Percentiles rank a stretch among this genome's conserved stretches.
Conservation (phyloP, 2,888 invertebrate species). For the Orchesella flavescens region DNA sequence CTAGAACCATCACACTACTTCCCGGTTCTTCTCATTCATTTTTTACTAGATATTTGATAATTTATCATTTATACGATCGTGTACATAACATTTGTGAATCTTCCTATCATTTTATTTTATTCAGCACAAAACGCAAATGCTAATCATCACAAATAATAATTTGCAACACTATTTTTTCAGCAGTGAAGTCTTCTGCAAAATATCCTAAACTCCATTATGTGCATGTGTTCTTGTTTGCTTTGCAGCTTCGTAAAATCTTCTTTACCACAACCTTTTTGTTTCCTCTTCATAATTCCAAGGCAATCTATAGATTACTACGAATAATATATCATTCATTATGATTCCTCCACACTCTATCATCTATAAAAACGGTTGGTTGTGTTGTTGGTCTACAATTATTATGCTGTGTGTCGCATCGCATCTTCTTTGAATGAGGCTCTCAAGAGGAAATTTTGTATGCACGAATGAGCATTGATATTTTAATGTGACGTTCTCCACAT, state of each 20-base stretch:
- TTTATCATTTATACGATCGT: constrained; percentile 2
- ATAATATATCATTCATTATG: too few relatives aligned
- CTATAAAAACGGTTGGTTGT: too few relatives aligned
- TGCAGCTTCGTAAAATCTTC: background rate
- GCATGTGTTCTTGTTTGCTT: background rate
- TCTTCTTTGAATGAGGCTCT: too few relatives aligned
- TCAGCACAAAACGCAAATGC: background rate
- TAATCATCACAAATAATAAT: constrained; percentile 5
- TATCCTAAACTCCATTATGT: background rate
- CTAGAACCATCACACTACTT: constrained; percentile 26
- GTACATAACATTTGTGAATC: constrained; percentile 38
- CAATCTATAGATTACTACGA: background rate
- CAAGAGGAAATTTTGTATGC: constrained; percentile 8
- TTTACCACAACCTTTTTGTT: background rate
- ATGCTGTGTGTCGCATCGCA: too few relatives aligned
- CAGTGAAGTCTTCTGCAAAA: background rate
- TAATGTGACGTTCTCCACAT: background rate
- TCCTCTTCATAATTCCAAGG: constrained; percentile 10
- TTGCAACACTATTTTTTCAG: background rate
- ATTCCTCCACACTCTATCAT: too few relatives aligned
- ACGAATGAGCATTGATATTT: background rate
- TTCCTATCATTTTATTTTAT: constrained; percentile 20
- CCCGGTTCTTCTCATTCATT: constrained; percentile 38
- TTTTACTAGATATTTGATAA: background rate
- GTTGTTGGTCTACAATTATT: too few relatives aligned